A percentile compares a stretch with the other conserved stretches of the same genome.
Evolutionary conservation across 2,113 vertebrate genomes (phyloP).

Genomic region (Atlantisia rogersi): DNA sequence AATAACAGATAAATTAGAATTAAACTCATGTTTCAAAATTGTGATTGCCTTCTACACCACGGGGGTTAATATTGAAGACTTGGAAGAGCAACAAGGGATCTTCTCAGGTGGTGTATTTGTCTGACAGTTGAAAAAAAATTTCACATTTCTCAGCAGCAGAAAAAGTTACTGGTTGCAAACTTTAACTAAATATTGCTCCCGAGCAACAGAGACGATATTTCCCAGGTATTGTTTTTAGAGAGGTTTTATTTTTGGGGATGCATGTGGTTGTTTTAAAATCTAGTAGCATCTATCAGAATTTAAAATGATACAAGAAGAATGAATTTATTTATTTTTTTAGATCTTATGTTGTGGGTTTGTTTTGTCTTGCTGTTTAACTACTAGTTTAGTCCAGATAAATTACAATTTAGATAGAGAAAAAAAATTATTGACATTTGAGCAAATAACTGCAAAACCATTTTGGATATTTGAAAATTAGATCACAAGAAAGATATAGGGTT

Average conservation of each 20-base stretch:
- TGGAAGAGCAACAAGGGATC: not conserved
- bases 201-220: not conserved
- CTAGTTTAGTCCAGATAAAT: not conserved
- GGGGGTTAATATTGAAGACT: not conserved
- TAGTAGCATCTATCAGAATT: not conserved
- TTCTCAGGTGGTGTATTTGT: not conserved
- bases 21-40: conserved; percentile 33
- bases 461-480: conserved; percentile 3
- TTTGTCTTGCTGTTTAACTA: not conserved
- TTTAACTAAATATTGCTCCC: not conserved
- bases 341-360: not conserved
- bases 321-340: not conserved
- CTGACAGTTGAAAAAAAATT: not conserved
- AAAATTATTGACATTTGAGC: not conserved
- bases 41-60: not conserved
- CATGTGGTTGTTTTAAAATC: not conserved
- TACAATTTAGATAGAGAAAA: not conserved
- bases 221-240: not conserved
- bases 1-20: conserved; percentile 31
- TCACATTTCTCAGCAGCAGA: not conserved
- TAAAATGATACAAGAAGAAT: not conserved
- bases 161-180: not conserved
- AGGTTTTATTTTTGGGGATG: too few relatives aligned
- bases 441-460: conserved; percentile 19
- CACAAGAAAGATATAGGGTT: not conserved